These are phyloP conservation scores for Emys orbicularis DNA, from an alignment of 2,797 vertebrate species.

Conservation along the genomic window DNA sequence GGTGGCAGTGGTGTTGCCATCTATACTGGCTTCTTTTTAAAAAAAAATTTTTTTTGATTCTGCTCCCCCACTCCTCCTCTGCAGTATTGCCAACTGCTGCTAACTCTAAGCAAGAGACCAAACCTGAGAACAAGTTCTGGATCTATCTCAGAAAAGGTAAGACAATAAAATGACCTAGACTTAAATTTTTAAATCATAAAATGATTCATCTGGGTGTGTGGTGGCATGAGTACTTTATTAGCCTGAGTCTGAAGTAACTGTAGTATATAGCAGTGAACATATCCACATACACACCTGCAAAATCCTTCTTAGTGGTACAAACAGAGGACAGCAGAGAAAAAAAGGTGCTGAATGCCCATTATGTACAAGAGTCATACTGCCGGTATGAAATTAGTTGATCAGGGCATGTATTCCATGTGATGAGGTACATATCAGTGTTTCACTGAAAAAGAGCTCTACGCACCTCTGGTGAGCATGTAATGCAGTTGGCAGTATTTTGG, in stretches of 20 bases:
- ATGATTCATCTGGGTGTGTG: neutral
- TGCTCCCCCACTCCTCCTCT: neutral
- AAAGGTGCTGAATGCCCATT: neutral
- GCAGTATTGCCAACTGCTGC: neutral
- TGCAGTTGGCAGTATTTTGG: neutral
- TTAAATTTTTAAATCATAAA: neutral
- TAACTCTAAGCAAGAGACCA: neutral
- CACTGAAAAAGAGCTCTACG: neutral
- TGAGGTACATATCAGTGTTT: neutral
- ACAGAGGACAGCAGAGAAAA: neutral
- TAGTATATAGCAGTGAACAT: neutral
- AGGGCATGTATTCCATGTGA: neutral
- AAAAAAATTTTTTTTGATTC: neutral
- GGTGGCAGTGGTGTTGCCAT: neutral
- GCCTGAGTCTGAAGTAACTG: neutral
- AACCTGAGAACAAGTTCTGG: neutral
- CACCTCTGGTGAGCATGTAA: neutral
- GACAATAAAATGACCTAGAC: neutral
- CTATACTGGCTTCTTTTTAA: neutral
- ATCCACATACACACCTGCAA: neutral
- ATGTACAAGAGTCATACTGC: neutral
- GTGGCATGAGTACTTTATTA: neutral
- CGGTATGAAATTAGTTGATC: neutral
- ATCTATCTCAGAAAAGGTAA: neutral
- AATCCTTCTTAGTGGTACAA: neutral